A percentile compares a stretch with the other conserved stretches of the same genome.
Evolutionary conservation across 92 coral and sea anemone genomes (phyloP).

Genomic region (Epizoanthus rinbou): DNA sequence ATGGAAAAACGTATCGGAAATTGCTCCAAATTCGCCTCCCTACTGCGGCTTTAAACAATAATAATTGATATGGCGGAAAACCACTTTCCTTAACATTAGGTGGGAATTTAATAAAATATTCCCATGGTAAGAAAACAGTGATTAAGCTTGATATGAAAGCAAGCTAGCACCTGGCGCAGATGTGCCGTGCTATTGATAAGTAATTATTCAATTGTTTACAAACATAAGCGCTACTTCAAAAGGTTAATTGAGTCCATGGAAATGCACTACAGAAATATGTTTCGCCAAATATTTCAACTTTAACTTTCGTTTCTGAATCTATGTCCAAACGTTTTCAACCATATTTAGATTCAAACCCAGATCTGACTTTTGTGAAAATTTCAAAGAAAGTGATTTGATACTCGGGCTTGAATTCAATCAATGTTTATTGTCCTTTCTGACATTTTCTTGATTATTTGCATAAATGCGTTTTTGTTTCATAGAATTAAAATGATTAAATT

Average conservation of each 20-base stretch:
- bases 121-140: constrained; percentile 4
- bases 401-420: too few species aligned
- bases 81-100: constrained; percentile 18
- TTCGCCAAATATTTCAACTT: too few species aligned
- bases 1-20: constrained; percentile 26
- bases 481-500: too few species aligned
- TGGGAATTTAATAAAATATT: constrained; percentile 21
- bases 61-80: constrained; percentile 27
- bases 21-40: constrained; percentile 25
- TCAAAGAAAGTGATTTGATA: too few species aligned
- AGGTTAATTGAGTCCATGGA: neutral
- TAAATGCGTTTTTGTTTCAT: too few species aligned
- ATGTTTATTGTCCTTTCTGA: too few species aligned
- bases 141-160: constrained; percentile 11
- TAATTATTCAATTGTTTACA: neutral
- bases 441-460: too few species aligned
- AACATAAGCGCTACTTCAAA: constrained; percentile 11
- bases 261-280: too few species aligned
- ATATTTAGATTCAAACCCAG: too few species aligned
- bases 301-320: too few species aligned
- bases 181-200: neutral
- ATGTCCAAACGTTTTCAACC: too few species aligned
- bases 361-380: too few species aligned
- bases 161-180: constrained; percentile 27
- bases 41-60: constrained; percentile 26